A percentile compares a stretch with the other conserved stretches of the same genome.
phyloP scores from a whole-genome alignment of 2,888 invertebrate genomes.

The Drosophila diplacantha region DNA sequence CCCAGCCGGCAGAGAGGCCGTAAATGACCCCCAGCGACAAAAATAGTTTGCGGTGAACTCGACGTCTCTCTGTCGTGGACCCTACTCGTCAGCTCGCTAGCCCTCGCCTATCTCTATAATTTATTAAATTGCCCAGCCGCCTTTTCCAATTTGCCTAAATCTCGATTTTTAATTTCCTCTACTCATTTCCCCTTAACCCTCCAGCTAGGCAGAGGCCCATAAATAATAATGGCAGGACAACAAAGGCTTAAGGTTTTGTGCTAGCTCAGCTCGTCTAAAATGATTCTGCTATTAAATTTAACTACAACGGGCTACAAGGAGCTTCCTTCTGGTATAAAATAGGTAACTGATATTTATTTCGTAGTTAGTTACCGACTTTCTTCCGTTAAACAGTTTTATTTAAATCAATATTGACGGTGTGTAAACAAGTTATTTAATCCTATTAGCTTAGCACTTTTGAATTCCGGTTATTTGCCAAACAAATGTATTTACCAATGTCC shows the following conservation, averaged over 20 bases:
- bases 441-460: neutral
- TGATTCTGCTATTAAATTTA: conserved; percentile 3
- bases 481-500: conserved; percentile 6
- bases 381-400: neutral
- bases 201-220: neutral
- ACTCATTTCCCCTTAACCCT: conserved; percentile 8
- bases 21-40: conserved; percentile 23
- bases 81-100: neutral
- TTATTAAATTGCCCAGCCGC: conserved; percentile 22
- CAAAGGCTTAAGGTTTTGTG: conserved; percentile 1
- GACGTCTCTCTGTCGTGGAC: conserved; percentile 1
- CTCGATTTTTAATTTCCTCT: conserved; percentile 21
- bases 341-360: neutral
- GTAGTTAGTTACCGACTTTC: neutral
- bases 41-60: conserved; percentile 34
- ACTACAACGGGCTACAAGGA: neutral
- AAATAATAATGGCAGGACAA: conserved; percentile 16
- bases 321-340: neutral
- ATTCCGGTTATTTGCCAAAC: conserved; percentile 1
- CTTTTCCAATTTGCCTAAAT: conserved; percentile 23
- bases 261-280: neutral
- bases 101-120: conserved; percentile 13
- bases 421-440: neutral
- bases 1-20: conserved; percentile 19
- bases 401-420: neutral